Conservation (phyloP, 2,888 invertebrate species). For the Diadegma fenestrale region DNA sequence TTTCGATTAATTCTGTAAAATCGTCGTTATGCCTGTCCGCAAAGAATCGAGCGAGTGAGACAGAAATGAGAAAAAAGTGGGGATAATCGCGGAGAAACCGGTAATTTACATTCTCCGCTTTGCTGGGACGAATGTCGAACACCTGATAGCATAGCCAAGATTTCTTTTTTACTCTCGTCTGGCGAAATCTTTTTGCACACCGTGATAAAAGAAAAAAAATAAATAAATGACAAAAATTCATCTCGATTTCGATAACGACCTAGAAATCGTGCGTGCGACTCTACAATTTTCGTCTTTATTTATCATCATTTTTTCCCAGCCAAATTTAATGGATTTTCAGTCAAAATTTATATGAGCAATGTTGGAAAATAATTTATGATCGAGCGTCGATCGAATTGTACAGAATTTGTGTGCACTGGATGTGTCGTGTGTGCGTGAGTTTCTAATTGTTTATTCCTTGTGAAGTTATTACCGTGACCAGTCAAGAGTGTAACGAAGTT, state of each 20-base stretch:
- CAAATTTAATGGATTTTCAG: conserved; percentile 15
- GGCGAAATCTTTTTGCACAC: conserved; percentile 36
- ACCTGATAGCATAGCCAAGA: conserved; percentile 73
- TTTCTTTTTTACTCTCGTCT: conserved; percentile 53
- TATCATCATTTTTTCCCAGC: neutral
- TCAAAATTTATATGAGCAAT: neutral
- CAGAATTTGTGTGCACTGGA: conserved; percentile 41
- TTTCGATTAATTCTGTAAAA: conserved; percentile 48
- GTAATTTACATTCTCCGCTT: conserved; percentile 76
- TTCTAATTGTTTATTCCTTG: conserved; percentile 20
- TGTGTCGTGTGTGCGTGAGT: conserved; percentile 39
- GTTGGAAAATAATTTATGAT: conserved; percentile 17
- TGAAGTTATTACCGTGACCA: conserved; percentile 22
- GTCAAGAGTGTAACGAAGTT: conserved; percentile 55
- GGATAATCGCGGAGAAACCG: conserved; percentile 72
- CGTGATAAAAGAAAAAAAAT: conserved; percentile 9
- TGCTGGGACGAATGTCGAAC: conserved; percentile 71
- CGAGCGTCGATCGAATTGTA: conserved; percentile 44
- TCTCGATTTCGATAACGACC: neutral
- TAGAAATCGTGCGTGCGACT: conserved; percentile 2
- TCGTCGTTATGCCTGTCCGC: conserved; percentile 13
- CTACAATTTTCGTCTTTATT: conserved; percentile 5
- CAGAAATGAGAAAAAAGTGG: conserved; percentile 64
- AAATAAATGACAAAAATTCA: neutral
- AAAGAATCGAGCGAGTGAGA: conserved; percentile 28